Evolutionary conservation across 2,113 vertebrate species (phyloP).

Genomic region (Oxyura jamaicensis): DNA sequence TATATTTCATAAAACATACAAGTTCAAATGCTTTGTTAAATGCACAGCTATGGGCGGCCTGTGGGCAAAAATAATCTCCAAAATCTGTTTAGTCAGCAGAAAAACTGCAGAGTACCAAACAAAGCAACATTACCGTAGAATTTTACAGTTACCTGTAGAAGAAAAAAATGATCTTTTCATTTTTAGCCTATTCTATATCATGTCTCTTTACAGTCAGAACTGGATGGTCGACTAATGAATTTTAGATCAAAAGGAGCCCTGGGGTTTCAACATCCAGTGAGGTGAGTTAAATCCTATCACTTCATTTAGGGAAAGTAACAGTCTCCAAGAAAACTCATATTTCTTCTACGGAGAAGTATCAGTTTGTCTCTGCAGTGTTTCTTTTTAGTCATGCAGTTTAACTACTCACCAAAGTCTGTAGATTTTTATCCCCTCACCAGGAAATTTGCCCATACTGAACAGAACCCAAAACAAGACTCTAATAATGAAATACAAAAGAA

Average conservation of each 20-base stretch:
- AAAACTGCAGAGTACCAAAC: not conserved
- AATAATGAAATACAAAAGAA: not conserved
- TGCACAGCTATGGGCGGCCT: not conserved
- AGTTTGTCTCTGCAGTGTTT: not conserved
- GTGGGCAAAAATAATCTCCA: not conserved
- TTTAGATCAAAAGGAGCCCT: constrained; percentile 67
- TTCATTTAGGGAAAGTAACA: not conserved
- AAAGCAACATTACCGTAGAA: not conserved
- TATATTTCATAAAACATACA: not conserved
- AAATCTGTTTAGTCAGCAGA: not conserved
- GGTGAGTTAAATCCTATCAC: constrained; percentile 61
- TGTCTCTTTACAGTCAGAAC: constrained; percentile 61
- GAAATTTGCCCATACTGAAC: not conserved
- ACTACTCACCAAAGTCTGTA: not conserved
- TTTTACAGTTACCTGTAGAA: not conserved
- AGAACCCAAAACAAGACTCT: not conserved
- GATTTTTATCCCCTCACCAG: not conserved
- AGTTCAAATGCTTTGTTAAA: not conserved
- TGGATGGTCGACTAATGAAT: not conserved
- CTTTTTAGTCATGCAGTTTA: not conserved
- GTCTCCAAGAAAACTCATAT: not conserved
- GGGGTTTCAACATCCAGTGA: constrained; percentile 84
- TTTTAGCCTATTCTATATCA: not conserved
- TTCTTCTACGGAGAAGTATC: not conserved
- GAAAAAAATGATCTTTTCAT: not conserved